Base-by-base conservation (phyloP, 64 coral and sea anemone species). In the Acropora yongei region DNA sequence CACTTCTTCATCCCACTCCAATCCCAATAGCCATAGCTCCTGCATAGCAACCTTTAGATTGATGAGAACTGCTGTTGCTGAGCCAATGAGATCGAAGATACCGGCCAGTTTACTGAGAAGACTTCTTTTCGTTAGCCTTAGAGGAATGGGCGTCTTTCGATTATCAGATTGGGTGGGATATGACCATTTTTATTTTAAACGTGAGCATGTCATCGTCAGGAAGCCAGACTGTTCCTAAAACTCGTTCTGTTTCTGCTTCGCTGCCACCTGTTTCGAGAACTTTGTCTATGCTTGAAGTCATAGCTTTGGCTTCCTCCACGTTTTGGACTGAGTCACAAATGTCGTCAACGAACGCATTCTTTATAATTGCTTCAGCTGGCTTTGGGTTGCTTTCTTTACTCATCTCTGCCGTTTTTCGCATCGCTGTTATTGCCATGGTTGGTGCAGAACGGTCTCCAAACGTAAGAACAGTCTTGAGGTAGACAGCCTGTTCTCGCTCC, bases 1-100 rank as follows among this genome's bases (percentile, higher is more conserved):
- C 12, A 92, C 82, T 67, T 92, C 73, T 8, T 86, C 90, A 74
- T 93, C 91, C 83, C 83, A 93, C 8, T 39, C 83, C 11, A 80
- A 30, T 4, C 91, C 84, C 40, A 63, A 55, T 5, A 80, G 91
- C 84, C 83, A 87, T 41, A 88, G 45, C 73, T 88, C 58, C 42
- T 92, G 80, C 49, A 91, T 77, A 5, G 57, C 80, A 20, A 92
- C 86, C 55, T 86, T 92, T 3, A 80, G 80, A 44, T 85, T 86
- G 10, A 84, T n/a, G 50, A 89, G 49, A n/a, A 92, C 67, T 40
- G 81, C 67, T 86, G 90, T 80, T 47, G 17, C 44, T 13, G 66
- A 39, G 6, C 90, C 90, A 16, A 92, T 78, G 3, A 80, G 90
- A 57, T 92, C 90, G 84, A 76, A 92, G 8, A 92, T 55, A 30